Percentiles rank a stretch among this genome's conserved stretches.
phyloP scores from a whole-genome alignment of 2,888 invertebrate genomes.

The Catocala sponsa region DNA sequence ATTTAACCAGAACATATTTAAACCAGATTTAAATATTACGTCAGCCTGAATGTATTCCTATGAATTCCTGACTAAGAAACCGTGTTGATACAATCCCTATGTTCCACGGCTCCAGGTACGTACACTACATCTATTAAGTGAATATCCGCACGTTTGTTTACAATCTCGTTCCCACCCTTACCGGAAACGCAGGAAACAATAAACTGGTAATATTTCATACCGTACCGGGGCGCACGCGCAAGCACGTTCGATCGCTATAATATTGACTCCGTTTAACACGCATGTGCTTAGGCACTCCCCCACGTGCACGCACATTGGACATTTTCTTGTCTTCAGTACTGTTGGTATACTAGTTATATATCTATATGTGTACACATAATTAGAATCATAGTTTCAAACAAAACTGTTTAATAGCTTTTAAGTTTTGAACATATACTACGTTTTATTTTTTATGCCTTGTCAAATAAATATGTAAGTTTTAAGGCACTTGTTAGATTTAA shows the following conservation, averaged over 20 bases:
- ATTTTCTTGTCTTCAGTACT: neutral
- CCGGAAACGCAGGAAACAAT: slow-evolving; percentile 72
- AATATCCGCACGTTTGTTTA: slow-evolving; percentile 31
- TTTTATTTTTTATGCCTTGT: too few relatives aligned
- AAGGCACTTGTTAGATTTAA: too few relatives aligned
- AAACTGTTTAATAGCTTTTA: too few relatives aligned
- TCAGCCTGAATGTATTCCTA: too few relatives aligned
- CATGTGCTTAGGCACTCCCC: slow-evolving; percentile 3
- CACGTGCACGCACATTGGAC: neutral
- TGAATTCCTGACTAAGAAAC: too few relatives aligned
- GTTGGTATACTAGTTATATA: too few relatives aligned
- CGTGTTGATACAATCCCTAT: neutral
- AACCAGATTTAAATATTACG: too few relatives aligned
- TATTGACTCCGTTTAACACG: slow-evolving; percentile 50
- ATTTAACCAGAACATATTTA: too few relatives aligned
- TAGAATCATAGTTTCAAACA: too few relatives aligned
- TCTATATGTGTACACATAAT: too few relatives aligned
- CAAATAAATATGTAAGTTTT: too few relatives aligned
- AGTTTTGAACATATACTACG: too few relatives aligned
- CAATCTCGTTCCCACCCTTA: slow-evolving; percentile 41
- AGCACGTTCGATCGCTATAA: slow-evolving; percentile 60
- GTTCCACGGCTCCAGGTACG: neutral
- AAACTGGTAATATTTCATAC: slow-evolving; percentile 66
- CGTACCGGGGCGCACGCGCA: slow-evolving; percentile 45
- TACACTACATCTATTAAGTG: slow-evolving; percentile 17